Base-by-base conservation (phyloP, 1,140 invertebrate genomes). In the Drosophila asahinai region DNA sequence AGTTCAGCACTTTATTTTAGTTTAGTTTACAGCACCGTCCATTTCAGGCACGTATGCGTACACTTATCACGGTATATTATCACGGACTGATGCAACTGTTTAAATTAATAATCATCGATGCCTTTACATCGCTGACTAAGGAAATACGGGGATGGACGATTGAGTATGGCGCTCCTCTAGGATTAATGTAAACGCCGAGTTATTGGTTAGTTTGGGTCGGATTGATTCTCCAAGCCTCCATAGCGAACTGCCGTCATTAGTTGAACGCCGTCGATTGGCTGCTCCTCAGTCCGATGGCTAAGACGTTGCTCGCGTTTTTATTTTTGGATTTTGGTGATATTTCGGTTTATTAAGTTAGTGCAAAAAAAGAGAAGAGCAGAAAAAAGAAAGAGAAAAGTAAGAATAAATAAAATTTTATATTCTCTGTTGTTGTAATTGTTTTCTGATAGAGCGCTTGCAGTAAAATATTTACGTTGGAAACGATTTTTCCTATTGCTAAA, bases 381-480 rank as follows among this genome's bases (percentile, higher is more conserved):
- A 81, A 81, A 90, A 90, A 89, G 84, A 86, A 86, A 90, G 81
- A 90, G 81, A 90, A 89, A 90, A 90, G 78, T 80, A 86, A 81
- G 70, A 89, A 83, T 87, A 87, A 90, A 90, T 90, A 86, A 86
- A 82, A 51, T 82, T 90, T 81, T 90, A 80, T 86, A 77, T 80
- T 90, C 82, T 90, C 81, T 79, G 81, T 89, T 86, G 86, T 77
- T 89, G 79, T 58, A 81, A 77, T 80, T 70, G 57, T 77, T 70
- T 68, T 65, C 48, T 22, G 45, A 65, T 68, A 57, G 14, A 33
- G 14, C 52, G 49, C 22, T 47, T 48, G 59, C 17, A 33, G 33
- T 63, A 36, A 74, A 75, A 38, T 77, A 66, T 73, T 43, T 30
- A 64, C 77, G 65, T 80, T 70, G 27, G 5, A 70, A 82, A 76